Base-by-base conservation (phyloP, 2,797 vertebrate species). In the Erpetoichthys calabaricus region DNA sequence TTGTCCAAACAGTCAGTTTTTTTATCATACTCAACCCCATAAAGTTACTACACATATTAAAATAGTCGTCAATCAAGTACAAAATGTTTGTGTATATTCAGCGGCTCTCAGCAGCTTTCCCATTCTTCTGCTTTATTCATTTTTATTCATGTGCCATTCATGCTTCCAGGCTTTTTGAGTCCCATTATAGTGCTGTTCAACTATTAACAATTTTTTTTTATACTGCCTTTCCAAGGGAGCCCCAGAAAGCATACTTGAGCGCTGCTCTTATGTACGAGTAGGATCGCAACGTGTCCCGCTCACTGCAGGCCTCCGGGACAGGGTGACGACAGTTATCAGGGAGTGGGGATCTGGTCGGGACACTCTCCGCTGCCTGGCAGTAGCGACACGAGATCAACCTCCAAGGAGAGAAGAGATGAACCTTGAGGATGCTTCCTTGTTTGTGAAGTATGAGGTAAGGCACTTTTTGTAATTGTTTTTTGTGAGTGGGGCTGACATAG, bases 161-260 rank as follows among this genome's bases (percentile, higher is more conserved):
- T 44, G 4, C 7, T 10, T 6, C 10, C 58, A 5, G 5, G 3
- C 47, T 44, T 6, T 10, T 50, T 43, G 8, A 6, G 42, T 41
- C 53, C 25, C 25, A 25, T 25, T 25, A 25, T 25, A 25, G 25
- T 25, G 25, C 25, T 25, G 25, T 25, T 25, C 25, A 2, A 25
- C 25, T 25, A 25, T 25, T 25, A n/a, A 25, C 25, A 41, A 5
- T 41, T 8, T 41, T 5, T 52, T 41, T 53, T 42, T 53, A 10
- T 53, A 3, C 44, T 6, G 9, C 4, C 58, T 9, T 5, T 6
- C 6, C 45, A 62, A 87, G 85, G 85, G 85, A 5, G 85, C 84
- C 8, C 84, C 85, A 41, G 85, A 87, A 73, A 82, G 76, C 1
- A 76, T 87, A 9, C 56, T 87, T 61, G 85, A 87, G 63, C 80